A percentile compares a stretch with the other conserved stretches of the same genome.
Evolutionary conservation across 2,888 invertebrate species (phyloP).

Genomic region (Pristionchus arcanus): DNA sequence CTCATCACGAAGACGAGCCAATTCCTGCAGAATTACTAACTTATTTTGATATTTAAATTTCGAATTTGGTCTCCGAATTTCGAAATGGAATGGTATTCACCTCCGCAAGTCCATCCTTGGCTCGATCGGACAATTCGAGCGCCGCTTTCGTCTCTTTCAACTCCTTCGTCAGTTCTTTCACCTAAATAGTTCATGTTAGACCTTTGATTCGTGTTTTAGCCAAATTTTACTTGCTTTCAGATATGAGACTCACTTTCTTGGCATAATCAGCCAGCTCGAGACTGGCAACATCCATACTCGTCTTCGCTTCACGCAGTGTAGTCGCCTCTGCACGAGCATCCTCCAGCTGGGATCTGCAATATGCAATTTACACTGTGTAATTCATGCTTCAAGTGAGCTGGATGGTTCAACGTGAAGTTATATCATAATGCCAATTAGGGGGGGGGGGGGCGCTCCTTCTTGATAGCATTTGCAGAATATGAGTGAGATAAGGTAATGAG

Average conservation of each 20-base stretch:
- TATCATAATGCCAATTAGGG: no score
- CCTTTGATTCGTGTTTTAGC: not conserved
- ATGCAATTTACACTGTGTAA: no score
- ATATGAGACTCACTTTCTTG: constrained; percentile 13
- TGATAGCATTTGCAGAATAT: no score
- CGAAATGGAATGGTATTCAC: not conserved
- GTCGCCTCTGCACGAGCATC: constrained; percentile 46
- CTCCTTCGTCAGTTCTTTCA: constrained; percentile 43
- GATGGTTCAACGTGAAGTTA: no score
- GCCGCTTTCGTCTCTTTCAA: constrained; percentile 42
- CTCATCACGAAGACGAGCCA: constrained; percentile 41
- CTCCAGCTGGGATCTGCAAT: constrained; percentile 46
- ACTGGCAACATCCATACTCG: constrained; percentile 34
- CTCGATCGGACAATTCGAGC: constrained; percentile 27
- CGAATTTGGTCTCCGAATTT: not conserved
- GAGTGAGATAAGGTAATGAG: no score
- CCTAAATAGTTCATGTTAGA: not conserved
- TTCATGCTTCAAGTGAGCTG: no score
- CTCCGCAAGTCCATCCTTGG: constrained; percentile 40
- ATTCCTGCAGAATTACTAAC: not conserved
- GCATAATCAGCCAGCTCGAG: constrained; percentile 54
- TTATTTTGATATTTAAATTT: no score
- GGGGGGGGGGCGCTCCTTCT: no score
- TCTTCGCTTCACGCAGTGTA: constrained; percentile 32
- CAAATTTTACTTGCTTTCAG: no score